phyloP scores from a whole-genome alignment of 1,140 invertebrate genomes.

The Drosophila gunungcola region DNA sequence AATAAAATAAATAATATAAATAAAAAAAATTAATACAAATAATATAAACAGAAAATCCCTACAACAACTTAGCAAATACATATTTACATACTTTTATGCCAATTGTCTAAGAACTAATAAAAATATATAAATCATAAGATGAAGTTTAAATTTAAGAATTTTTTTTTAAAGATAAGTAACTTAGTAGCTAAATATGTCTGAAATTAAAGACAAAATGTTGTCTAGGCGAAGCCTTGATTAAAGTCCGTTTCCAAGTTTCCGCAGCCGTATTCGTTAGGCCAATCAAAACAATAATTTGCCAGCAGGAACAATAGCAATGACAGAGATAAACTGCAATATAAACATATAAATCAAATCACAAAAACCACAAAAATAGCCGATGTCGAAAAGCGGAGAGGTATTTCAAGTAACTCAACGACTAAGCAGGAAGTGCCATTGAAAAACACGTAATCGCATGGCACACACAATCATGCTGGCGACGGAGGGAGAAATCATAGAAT shows the following conservation, averaged over 20 bases:
- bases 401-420: constrained; percentile 52
- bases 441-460: constrained; percentile 68
- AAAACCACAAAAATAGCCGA: constrained; percentile 56
- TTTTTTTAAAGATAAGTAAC: no score
- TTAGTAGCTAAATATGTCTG: no score
- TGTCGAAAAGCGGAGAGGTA: constrained; percentile 19
- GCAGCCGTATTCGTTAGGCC: constrained; percentile 11
- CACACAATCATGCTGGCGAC: constrained; percentile 17
- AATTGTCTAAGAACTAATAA: no score
- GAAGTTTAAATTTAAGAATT: no score
- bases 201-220: neutral
- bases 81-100: no score
- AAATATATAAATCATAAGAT: no score
- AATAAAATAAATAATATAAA: no score
- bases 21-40: neutral
- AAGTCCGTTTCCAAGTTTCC: neutral
- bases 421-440: constrained; percentile 79
- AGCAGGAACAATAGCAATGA: constrained; percentile 23
- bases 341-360: constrained; percentile 66
- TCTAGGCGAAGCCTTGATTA: neutral
- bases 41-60: neutral
- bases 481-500: constrained; percentile 63
- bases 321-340: constrained; percentile 69
- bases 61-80: no score
- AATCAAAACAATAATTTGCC: constrained; percentile 62